Base-by-base conservation (phyloP, 2,797 vertebrate genomes). In the Oceanodroma leucorhoa region DNA sequence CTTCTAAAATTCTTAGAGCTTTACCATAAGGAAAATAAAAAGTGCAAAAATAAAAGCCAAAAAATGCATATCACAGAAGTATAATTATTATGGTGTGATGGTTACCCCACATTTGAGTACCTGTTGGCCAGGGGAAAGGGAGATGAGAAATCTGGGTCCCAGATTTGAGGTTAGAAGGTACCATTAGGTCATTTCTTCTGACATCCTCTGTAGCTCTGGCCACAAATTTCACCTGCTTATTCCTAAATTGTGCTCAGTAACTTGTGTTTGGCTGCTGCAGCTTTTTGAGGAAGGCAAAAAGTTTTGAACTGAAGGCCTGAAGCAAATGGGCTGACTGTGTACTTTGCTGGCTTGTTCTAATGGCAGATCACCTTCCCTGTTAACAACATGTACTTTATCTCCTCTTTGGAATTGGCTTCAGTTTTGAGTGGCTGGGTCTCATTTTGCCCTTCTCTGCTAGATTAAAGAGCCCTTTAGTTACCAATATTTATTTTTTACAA, bases 391-490 rank as follows among this genome's bases (percentile, higher is more conserved):
- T 53, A 34, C 55, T 87, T 90, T 58, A 41, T 55, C 73, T 89
- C 57, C 64, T 34, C 14, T 88, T 90, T 69, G 43, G 18, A 81
- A 90, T 36, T 54, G 66, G 3, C 46, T 86, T 82, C 60, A 38
- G 51, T 88, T 94, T 92, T 75, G 54, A 80, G 60, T 53, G 51
- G 5, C 51, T 80, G 54, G 7, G 11, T 79, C 75, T 93, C n/a
- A n/a, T 92, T 92, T 79, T 88, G 54, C 50, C 85, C 46, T 91
- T 82, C 61, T 76, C 34, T 81, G 46, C 43, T 89, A 71, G 60
- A 76, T 82, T 94, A 82, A 83, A 61, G 58, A 95, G 27, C 17
- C 36, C 16, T 86, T 94, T 79, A 69, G 58, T 79, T 90, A 90
- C 19, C 29, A 75, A 11, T 83, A 61, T 91, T 88, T 77, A 22